These are phyloP conservation scores for Ursus arctos DNA, from an alignment of 2,113 vertebrate genomes.

Conservation along the genomic window DNA sequence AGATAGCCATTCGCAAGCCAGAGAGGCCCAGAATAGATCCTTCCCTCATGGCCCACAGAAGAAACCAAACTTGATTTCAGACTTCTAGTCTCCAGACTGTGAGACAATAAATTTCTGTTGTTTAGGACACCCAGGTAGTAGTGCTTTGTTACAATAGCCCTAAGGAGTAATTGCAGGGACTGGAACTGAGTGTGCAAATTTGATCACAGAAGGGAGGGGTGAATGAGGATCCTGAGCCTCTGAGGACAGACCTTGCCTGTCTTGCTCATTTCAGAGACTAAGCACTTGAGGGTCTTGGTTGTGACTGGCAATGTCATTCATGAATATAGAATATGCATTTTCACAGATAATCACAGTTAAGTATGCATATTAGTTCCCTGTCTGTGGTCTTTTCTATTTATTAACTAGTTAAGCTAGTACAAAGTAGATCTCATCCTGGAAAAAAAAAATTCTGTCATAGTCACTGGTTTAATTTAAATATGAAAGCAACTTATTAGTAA, in stretches of 20 bases:
- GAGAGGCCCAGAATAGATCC: not conserved
- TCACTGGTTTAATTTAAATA: constrained; percentile 39
- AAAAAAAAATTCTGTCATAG: not conserved
- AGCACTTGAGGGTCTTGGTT: not conserved
- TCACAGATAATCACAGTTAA: constrained; percentile 31
- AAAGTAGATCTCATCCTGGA: not conserved
- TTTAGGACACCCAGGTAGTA: not conserved
- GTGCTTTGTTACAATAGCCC: not conserved
- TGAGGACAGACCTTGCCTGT: not conserved
- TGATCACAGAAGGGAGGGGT: not conserved
- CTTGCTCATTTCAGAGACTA: not conserved
- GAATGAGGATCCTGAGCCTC: not conserved
- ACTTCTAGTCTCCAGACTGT: not conserved
- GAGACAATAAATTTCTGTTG: not conserved
- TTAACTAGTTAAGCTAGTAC: not conserved
- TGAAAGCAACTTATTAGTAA: constrained; percentile 12
- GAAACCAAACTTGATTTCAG: not conserved
- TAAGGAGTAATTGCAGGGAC: not conserved
- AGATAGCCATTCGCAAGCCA: not conserved
- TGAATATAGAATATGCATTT: not conserved
- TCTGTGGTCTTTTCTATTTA: not conserved
- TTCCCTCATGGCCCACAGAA: not conserved
- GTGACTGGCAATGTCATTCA: not conserved
- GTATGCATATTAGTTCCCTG: not conserved
- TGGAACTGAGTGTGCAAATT: not conserved